phyloP scores from a whole-genome alignment of 2,797 vertebrate species.

The Phoeniculus purpureus region DNA sequence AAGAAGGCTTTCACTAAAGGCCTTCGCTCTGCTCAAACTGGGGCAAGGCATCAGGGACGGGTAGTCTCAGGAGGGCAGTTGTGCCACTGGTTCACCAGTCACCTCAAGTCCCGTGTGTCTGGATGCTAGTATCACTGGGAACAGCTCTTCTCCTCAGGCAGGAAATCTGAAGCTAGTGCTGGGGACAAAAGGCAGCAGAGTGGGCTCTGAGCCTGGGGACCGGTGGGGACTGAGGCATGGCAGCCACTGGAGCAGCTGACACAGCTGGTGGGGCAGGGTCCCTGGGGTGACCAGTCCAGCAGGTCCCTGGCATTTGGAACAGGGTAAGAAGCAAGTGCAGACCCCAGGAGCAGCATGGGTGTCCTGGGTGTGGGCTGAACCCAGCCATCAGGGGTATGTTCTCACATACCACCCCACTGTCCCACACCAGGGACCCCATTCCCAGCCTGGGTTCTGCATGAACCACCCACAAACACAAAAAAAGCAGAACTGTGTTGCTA shows the following conservation, averaged over 20 bases:
- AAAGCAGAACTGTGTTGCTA: background rate
- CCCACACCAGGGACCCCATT: too few species aligned
- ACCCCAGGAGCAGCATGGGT: rapidly evolving
- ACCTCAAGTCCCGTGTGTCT: background rate
- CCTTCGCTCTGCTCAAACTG: background rate
- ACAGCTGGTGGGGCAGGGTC: background rate
- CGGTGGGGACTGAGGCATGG: rapidly evolving
- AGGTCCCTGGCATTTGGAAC: rapidly evolving
- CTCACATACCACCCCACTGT: rapidly evolving
- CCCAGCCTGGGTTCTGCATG: background rate
- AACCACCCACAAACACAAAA: rapidly evolving
- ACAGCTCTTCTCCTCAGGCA: background rate
- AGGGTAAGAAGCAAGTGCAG: background rate
- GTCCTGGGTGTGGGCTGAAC: rapidly evolving
- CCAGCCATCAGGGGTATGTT: background rate
- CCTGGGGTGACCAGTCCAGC: rapidly evolving
- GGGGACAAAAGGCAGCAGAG: background rate
- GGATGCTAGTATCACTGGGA: rapidly evolving
- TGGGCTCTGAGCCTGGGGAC: background rate
- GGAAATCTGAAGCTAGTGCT: background rate
- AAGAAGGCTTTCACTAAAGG: background rate
- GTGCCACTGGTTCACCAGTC: background rate
- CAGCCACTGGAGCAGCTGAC: rapidly evolving
- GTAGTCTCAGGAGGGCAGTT: rapidly evolving
- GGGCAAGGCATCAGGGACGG: background rate